Evolutionary conservation across 2,797 vertebrate species (phyloP).

Genomic region (Onychomys arenicola): DNA sequence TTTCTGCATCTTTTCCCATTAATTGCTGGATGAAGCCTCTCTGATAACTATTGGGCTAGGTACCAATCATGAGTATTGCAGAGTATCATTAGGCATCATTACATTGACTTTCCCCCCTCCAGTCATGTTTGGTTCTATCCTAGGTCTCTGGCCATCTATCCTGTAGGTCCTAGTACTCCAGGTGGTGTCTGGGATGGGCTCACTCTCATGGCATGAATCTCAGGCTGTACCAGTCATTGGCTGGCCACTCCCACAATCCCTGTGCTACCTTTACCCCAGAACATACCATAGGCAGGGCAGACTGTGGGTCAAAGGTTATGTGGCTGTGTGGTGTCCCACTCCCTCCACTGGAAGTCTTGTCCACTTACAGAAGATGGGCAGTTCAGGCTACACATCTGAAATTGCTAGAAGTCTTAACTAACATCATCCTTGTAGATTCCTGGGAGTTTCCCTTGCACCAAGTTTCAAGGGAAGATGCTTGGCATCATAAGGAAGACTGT

Average conservation of each 20-base stretch:
- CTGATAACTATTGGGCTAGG: background rate
- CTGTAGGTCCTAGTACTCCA: background rate
- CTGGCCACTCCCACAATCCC: background rate
- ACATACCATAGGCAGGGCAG: background rate
- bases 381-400: background rate
- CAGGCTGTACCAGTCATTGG: background rate
- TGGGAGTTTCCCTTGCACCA: background rate
- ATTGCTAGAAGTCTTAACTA: background rate
- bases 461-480: background rate
- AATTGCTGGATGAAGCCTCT: background rate
- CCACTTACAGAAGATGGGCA: background rate
- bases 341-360: background rate
- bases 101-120: background rate
- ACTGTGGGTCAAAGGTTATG: background rate
- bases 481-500: conserved; percentile 4
- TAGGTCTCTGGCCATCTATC: background rate
- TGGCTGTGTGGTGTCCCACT: background rate
- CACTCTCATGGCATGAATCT: background rate
- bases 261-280: background rate
- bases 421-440: background rate
- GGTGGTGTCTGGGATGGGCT: background rate
- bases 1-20: background rate
- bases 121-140: background rate
- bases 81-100: background rate
- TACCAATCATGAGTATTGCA: background rate